Evolutionary conservation across 2,797 vertebrate genomes (phyloP).

Genomic region (Intellagama lesueurii): DNA sequence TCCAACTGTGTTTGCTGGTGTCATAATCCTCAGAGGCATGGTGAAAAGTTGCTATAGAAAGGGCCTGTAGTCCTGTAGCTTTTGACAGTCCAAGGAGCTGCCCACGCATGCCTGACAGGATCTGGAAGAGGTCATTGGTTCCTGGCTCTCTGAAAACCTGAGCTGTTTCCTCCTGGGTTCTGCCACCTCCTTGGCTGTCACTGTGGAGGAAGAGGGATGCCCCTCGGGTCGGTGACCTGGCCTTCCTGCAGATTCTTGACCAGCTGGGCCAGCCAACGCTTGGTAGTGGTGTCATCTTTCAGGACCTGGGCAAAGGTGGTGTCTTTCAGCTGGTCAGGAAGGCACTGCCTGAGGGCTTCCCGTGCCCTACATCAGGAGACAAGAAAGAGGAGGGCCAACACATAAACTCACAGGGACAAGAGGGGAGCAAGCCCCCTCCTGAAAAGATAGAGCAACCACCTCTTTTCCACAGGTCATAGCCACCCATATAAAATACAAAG

Average conservation of each 20-base stretch:
- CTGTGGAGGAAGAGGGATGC: constrained; percentile 94
- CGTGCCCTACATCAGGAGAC: constrained; percentile 88
- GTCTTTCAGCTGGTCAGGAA: constrained; percentile 98
- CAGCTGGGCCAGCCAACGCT: constrained; percentile 97
- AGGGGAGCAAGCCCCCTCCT: constrained; percentile 57
- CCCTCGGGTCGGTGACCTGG: constrained; percentile 94
- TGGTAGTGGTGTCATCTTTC: constrained; percentile 98
- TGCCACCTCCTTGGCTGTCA: constrained; percentile 76
- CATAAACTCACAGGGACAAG: constrained; percentile 78
- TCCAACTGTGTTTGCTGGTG: constrained; percentile 79
- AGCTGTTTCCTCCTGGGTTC: constrained; percentile 75
- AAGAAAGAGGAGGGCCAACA: constrained; percentile 79
- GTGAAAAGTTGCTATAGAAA: constrained; percentile 70
- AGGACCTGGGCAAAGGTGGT: constrained; percentile 97
- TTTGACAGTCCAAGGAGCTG: constrained; percentile 46
- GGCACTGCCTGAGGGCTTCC: constrained; percentile 97
- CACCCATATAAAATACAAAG: background rate
- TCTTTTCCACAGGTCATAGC: background rate
- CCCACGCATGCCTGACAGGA: constrained; percentile 46
- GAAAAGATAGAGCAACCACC: background rate
- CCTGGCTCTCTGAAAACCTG: constrained; percentile 80
- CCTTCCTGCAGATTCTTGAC: constrained; percentile 98
- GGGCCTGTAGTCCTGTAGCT: constrained; percentile 65
- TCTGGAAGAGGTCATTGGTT: constrained; percentile 78
- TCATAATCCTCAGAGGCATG: constrained; percentile 67